Evolutionary conservation across 35 echinoderm and acorn worm genomes (phyloP).

Genomic region (Eucidaris tribuloides): DNA sequence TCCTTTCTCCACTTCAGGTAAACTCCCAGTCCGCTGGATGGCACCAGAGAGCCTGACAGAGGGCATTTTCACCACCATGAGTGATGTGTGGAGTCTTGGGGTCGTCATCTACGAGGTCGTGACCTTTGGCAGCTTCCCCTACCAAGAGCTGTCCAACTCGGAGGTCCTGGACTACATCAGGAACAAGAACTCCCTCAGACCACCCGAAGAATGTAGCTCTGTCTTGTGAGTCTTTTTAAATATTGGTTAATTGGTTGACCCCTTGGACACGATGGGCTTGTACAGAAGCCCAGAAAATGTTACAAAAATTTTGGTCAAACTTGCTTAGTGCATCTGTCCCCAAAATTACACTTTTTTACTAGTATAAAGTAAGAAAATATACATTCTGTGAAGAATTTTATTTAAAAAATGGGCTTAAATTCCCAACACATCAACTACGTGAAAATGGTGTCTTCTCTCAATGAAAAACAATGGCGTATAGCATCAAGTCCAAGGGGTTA

Average conservation of each 20-base stretch:
- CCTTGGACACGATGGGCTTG: too few relatives aligned
- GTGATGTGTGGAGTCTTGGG: conserved; percentile 79
- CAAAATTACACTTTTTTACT: not conserved
- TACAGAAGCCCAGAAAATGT: too few relatives aligned
- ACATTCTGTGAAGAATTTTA: too few relatives aligned
- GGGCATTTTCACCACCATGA: conserved; percentile 85
- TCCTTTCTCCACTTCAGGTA: conserved; percentile 41
- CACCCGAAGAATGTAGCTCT: conserved; percentile 61
- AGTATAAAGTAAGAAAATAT: too few relatives aligned
- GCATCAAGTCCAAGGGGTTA: too few relatives aligned
- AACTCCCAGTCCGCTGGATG: conserved; percentile 88
- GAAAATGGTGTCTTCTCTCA: too few relatives aligned
- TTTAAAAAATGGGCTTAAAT: not conserved
- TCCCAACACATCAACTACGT: too few relatives aligned
- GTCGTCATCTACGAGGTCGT: conserved; percentile 86
- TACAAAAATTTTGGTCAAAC: too few relatives aligned
- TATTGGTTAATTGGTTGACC: not conserved
- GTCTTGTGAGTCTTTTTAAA: conserved; percentile 89
- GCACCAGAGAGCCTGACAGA: conserved; percentile 85
- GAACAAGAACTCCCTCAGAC: conserved; percentile 58
- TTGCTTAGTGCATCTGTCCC: not conserved
- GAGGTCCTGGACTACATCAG: conserved; percentile 79
- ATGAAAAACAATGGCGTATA: too few relatives aligned
- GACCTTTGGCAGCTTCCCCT: conserved; percentile 87
- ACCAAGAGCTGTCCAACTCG: conserved; percentile 72